Conservation (phyloP, 2,797 vertebrate species). For the Pipistrellus nathusii region DNA sequence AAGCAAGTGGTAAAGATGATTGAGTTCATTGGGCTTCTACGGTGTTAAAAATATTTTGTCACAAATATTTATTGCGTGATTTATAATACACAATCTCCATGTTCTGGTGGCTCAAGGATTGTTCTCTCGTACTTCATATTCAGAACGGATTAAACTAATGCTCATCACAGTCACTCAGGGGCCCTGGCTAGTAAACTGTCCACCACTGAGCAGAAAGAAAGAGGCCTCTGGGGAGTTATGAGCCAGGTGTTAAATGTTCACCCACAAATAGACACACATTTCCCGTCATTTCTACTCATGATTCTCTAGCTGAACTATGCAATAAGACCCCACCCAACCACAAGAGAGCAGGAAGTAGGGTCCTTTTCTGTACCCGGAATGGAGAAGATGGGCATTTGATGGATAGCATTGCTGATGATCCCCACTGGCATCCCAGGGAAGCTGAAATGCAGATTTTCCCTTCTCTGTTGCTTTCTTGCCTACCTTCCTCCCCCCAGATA, state of each 20-base stretch:
- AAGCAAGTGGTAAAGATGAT: neutral
- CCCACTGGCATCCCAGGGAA: neutral
- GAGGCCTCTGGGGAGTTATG: neutral
- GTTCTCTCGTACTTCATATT: neutral
- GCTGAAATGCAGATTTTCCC: conserved; percentile 25
- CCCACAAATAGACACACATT: neutral
- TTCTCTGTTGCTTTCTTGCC: conserved; percentile 16
- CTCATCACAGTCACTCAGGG: neutral
- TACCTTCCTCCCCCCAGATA: conserved; percentile 36
- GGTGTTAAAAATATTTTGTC: neutral
- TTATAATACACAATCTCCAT: neutral
- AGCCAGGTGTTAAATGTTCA: neutral
- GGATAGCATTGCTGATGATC: neutral
- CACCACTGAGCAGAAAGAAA: neutral
- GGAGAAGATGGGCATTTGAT: neutral
- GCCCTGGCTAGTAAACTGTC: neutral
- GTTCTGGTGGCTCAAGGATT: neutral
- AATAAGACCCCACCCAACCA: neutral
- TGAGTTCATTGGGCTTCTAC: neutral
- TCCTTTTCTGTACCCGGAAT: neutral
- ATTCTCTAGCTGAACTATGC: neutral
- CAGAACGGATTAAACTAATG: neutral
- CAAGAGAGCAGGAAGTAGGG: neutral
- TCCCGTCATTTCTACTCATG: neutral
- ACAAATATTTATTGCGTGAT: neutral